These are phyloP conservation scores for Eurystomus glaucurus DNA, from an alignment of 2,797 vertebrate species.

Conservation along the genomic window DNA sequence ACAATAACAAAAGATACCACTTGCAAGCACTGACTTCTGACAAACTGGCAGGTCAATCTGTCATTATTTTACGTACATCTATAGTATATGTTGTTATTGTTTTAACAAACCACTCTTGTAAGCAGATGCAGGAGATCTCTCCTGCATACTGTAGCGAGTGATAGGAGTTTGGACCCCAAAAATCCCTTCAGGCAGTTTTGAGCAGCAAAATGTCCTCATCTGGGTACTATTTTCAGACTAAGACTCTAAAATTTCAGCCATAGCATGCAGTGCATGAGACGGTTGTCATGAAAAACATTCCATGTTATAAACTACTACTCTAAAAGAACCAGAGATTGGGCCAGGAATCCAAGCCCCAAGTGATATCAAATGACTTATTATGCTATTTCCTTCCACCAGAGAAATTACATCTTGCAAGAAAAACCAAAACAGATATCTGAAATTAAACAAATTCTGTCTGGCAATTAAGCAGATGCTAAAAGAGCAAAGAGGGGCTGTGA, in stretches of 20 bases:
- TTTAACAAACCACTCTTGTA: neutral
- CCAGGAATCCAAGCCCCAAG: slow-evolving; percentile 68
- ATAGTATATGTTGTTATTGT: neutral
- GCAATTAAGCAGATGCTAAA: slow-evolving; percentile 45
- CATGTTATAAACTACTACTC: slow-evolving; percentile 60
- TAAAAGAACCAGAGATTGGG: slow-evolving; percentile 64
- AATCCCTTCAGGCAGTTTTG: neutral
- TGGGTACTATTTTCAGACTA: slow-evolving; percentile 55
- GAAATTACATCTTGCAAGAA: slow-evolving; percentile 69
- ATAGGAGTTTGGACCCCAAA: neutral
- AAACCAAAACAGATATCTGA: slow-evolving; percentile 67
- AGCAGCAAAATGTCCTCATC: neutral
- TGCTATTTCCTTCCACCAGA: slow-evolving; percentile 67
- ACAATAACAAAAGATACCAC: neutral
- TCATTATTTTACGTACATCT: neutral
- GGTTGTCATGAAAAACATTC: slow-evolving; percentile 76
- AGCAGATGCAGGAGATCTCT: neutral
- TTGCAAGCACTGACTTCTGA: neutral
- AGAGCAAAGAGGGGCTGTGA: slow-evolving; percentile 22
- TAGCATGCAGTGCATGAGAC: slow-evolving; percentile 57
- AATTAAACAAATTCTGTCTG: slow-evolving; percentile 63
- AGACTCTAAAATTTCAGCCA: slow-evolving; percentile 54
- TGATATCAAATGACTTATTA: slow-evolving; percentile 74
- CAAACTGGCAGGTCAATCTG: neutral
- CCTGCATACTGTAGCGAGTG: neutral